Evolutionary conservation across 1,140 invertebrate genomes (phyloP).

Genomic region (Drosophila malerkotliana): DNA sequence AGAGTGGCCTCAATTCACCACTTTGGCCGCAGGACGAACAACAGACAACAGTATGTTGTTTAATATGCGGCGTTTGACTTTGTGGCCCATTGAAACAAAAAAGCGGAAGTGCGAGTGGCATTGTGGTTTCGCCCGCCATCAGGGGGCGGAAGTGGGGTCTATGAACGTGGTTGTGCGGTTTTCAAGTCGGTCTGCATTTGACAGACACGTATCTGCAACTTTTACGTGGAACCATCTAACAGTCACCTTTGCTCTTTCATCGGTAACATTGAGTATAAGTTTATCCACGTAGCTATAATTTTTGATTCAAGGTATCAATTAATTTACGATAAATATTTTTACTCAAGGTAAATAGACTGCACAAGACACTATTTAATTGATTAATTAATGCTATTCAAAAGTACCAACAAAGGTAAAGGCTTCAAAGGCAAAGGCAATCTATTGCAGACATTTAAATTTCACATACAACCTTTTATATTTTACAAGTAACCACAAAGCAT

Average conservation of each 20-base stretch:
- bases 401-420: no score
- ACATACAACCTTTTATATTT: no score
- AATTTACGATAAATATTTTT: no score
- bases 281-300: background rate
- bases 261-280: background rate
- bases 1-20: conserved; percentile 30
- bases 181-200: conserved; percentile 14
- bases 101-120: conserved; percentile 45
- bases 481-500: background rate
- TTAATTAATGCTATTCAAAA: background rate
- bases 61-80: conserved; percentile 60
- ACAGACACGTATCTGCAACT: conserved; percentile 24
- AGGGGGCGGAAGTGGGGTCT: conserved; percentile 5
- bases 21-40: conserved; percentile 26
- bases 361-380: background rate
- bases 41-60: conserved; percentile 43
- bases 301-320: background rate
- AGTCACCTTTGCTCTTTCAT: background rate
- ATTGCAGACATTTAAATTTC: no score
- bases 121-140: conserved; percentile 10
- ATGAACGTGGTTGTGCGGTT: conserved; percentile 1
- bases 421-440: no score
- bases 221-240: background rate
- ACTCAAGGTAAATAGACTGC: no score
- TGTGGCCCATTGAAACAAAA: conserved; percentile 44